phyloP scores from a whole-genome alignment of 2,113 vertebrate species.

The Crotalus horridus region DNA sequence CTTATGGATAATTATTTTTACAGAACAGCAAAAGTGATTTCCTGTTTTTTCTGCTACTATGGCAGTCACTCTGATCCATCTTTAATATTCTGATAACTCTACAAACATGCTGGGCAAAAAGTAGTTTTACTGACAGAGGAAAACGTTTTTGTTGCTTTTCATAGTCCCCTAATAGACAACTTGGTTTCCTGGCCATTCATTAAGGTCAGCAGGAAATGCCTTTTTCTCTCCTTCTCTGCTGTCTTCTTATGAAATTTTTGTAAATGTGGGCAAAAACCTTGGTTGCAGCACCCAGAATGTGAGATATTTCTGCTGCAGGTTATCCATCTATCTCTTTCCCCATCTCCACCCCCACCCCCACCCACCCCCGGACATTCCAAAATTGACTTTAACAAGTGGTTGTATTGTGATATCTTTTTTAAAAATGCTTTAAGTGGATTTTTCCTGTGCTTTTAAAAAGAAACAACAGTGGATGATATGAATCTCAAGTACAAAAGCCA shows the following conservation, averaged over 20 bases:
- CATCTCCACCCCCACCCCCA: fast-evolving
- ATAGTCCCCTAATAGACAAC: neutral
- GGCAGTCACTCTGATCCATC: neutral
- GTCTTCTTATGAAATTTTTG: neutral
- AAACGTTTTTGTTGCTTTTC: neutral
- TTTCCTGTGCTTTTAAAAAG: neutral
- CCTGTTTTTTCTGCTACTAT: neutral
- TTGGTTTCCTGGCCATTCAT: neutral
- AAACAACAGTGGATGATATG: neutral
- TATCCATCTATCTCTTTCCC: neutral
- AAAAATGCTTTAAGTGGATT: neutral
- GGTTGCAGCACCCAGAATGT: neutral
- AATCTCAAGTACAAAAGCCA: neutral
- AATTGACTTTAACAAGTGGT: neutral
- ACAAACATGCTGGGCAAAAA: neutral
- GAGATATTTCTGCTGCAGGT: neutral
- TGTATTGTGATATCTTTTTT: neutral
- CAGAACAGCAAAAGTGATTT: neutral
- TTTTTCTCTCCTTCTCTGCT: neutral
- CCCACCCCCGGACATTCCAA: neutral
- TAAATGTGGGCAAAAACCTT: neutral
- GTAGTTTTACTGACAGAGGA: neutral
- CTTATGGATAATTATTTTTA: neutral
- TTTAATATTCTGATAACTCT: neutral
- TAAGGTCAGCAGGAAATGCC: neutral